A percentile compares a stretch with the other conserved stretches of the same genome.
These are phyloP conservation scores for Phrynocephalus vlangalii DNA, from an alignment of 2,797 vertebrate species.

Conservation along the genomic window DNA sequence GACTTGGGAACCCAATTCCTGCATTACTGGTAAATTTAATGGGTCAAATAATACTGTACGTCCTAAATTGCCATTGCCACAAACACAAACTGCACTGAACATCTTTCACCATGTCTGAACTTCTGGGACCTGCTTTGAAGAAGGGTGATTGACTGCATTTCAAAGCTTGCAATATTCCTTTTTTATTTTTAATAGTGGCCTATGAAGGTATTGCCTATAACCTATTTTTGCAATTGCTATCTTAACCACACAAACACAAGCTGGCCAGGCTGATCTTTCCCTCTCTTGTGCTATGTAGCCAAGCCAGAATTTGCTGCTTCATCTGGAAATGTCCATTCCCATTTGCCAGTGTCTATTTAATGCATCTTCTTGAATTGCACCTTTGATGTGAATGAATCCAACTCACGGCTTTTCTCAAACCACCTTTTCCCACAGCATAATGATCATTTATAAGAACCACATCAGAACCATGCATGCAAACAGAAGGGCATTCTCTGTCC, in stretches of 20 bases:
- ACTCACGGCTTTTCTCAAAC: slow-evolving; percentile 59
- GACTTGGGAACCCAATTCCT: not conserved
- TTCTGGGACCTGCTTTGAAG: no score
- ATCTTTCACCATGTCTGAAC: not conserved
- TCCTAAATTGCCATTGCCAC: not conserved
- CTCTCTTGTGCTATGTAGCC: not conserved
- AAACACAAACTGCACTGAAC: slow-evolving; percentile 14
- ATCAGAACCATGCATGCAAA: slow-evolving; percentile 76
- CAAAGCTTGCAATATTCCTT: no score
- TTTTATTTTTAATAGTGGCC: no score
- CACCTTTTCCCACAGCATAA: slow-evolving; percentile 62
- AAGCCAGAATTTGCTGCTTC: not conserved
- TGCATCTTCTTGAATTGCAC: slow-evolving; percentile 55
- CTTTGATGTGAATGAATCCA: slow-evolving; percentile 78
- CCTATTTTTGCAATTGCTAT: not conserved
- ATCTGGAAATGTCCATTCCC: no score
- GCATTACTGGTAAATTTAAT: not conserved
- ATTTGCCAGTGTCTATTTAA: slow-evolving; percentile 57
- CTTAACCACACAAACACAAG: not conserved
- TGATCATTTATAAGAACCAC: slow-evolving; percentile 51
- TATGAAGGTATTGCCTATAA: no score
- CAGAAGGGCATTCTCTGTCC: slow-evolving; percentile 43
- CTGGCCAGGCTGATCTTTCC: no score
- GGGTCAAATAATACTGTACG: not conserved
- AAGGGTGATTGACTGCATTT: no score